These are phyloP conservation scores for Copsychus sechellarum DNA, from an alignment of 2,113 vertebrate genomes.

Conservation along the genomic window DNA sequence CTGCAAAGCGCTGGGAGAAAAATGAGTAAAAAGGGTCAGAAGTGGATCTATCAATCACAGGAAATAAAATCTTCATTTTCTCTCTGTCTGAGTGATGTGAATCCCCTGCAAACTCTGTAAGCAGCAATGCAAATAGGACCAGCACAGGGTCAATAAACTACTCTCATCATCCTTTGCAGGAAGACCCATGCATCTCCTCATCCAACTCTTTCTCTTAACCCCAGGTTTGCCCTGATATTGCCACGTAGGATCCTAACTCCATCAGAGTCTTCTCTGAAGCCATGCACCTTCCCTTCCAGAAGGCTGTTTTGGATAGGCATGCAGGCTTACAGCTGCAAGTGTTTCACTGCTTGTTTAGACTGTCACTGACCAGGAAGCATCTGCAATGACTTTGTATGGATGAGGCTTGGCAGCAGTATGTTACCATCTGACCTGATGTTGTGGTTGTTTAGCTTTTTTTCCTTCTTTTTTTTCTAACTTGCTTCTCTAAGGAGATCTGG, in stretches of 20 bases:
- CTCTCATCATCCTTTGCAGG: neutral
- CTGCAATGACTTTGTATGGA: conserved; percentile 52
- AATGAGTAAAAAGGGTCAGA: neutral
- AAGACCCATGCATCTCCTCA: neutral
- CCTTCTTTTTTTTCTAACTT: neutral
- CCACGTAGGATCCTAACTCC: neutral
- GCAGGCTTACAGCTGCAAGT: neutral
- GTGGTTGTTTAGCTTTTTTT: neutral
- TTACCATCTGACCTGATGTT: conserved; percentile 37
- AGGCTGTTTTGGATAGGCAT: neutral
- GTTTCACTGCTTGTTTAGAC: conserved; percentile 47
- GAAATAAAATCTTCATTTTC: neutral
- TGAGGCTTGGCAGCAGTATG: neutral
- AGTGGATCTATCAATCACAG: neutral
- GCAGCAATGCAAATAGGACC: neutral
- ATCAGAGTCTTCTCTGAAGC: neutral
- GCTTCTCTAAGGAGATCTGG: conserved; percentile 28
- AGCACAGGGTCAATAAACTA: neutral
- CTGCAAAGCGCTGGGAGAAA: neutral
- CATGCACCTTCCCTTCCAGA: neutral
- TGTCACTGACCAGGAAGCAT: conserved; percentile 52
- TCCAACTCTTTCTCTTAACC: neutral
- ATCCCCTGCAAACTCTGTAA: neutral
- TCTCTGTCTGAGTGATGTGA: neutral
- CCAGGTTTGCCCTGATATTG: neutral